phyloP scores from a whole-genome alignment of 2,797 vertebrate genomes.

The Melanogrammus aeglefinus region DNA sequence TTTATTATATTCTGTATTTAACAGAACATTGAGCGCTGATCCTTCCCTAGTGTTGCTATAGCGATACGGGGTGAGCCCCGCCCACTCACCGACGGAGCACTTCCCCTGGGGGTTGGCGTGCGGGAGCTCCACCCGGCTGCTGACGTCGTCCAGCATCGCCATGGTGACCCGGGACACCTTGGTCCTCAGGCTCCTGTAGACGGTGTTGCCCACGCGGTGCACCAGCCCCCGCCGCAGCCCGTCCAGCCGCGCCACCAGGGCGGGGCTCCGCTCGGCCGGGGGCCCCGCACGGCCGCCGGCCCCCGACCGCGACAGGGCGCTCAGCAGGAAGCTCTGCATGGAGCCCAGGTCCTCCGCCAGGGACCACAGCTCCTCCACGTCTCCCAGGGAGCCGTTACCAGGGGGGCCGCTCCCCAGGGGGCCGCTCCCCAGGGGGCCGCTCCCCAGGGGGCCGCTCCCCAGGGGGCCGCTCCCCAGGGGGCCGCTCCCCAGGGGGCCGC shows the following conservation, averaged over 20 bases:
- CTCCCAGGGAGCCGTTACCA: conserved; percentile 49
- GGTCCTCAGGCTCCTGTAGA: conserved; percentile 78
- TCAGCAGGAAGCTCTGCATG: conserved; percentile 74
- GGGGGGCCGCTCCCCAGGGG: too few relatives aligned
- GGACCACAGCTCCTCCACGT: conserved; percentile 18
- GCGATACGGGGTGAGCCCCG: background rate
- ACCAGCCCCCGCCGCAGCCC: conserved; percentile 76
- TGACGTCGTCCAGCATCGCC: conserved; percentile 82
- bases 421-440: too few relatives aligned
- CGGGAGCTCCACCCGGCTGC: conserved; percentile 75
- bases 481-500: too few relatives aligned
- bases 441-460: conserved; percentile 23
- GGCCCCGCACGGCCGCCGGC: conserved; percentile 47
- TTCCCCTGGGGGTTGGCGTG: conserved; percentile 69
- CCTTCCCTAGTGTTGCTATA: conserved; percentile 7
- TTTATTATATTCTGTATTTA: background rate
- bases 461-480: conserved; percentile 43
- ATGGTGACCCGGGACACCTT: conserved; percentile 80
- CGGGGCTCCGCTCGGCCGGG: conserved; percentile 65
- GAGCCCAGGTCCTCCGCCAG: conserved; percentile 52
- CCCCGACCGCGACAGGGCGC: conserved; percentile 75
- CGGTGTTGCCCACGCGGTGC: conserved; percentile 79
- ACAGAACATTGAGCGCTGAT: background rate
- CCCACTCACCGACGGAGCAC: conserved; percentile 81
- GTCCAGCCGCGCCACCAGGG: conserved; percentile 76